These are phyloP conservation scores for Sphaeridia pumilis DNA, from an alignment of 2,888 invertebrate species.

Conservation along the genomic window DNA sequence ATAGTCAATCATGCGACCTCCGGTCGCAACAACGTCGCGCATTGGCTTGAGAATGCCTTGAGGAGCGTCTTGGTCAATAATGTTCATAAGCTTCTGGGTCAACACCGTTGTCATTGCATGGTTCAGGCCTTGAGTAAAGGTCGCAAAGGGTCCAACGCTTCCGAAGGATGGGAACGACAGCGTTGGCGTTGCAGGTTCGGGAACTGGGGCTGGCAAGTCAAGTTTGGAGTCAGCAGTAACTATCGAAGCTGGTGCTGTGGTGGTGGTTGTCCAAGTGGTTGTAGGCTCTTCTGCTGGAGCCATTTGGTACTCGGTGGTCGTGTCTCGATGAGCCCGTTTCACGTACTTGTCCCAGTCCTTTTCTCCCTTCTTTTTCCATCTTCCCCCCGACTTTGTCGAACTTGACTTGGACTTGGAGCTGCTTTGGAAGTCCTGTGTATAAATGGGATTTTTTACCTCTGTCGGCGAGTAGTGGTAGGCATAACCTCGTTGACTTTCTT, in stretches of 20 bases:
- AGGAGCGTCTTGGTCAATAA: slow-evolving; percentile 34
- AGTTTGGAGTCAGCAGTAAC: background rate
- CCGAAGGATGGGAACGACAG: slow-evolving; percentile 13
- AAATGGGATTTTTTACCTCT: slow-evolving; percentile 27
- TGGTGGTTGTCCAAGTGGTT: slow-evolving; percentile 2
- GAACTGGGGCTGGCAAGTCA: background rate
- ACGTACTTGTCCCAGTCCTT: slow-evolving; percentile 30
- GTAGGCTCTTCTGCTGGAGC: slow-evolving; percentile 9
- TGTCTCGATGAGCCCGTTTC: slow-evolving; percentile 26
- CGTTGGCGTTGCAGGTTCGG: slow-evolving; percentile 3
- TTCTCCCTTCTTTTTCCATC: slow-evolving; percentile 15
- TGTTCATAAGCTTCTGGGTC: slow-evolving; percentile 33
- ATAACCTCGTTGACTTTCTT: slow-evolving; percentile 35
- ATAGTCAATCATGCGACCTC: slow-evolving; percentile 34
- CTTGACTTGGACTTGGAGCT: background rate
- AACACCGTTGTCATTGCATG: slow-evolving; percentile 34
- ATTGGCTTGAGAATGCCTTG: slow-evolving; percentile 30
- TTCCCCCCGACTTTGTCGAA: background rate
- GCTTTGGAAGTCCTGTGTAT: background rate
- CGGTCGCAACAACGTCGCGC: slow-evolving; percentile 34
- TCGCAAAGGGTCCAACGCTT: slow-evolving; percentile 13
- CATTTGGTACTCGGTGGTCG: background rate
- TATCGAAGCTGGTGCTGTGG: background rate
- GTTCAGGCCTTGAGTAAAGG: slow-evolving; percentile 32
- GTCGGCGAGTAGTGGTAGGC: slow-evolving; percentile 32